These are phyloP conservation scores for Zele albiditarsus DNA, from an alignment of 2,888 invertebrate genomes.

Conservation along the genomic window DNA sequence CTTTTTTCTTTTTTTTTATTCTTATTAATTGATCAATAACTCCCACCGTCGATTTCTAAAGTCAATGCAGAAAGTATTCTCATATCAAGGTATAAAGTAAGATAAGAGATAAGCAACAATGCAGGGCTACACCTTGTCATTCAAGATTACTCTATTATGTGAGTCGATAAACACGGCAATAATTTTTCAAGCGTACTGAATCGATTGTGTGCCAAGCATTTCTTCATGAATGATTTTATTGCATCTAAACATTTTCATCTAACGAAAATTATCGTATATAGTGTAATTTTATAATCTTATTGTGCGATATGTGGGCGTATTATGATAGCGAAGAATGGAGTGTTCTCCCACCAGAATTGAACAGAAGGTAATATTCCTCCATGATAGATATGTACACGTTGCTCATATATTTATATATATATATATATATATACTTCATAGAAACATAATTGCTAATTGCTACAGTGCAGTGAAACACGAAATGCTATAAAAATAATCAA, in stretches of 20 bases:
- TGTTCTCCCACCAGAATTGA: slow-evolving; percentile 88
- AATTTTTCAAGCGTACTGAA: slow-evolving; percentile 16
- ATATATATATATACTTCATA: background rate
- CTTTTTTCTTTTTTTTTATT: slow-evolving; percentile 12
- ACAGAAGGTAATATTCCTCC: slow-evolving; percentile 81
- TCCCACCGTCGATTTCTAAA: slow-evolving; percentile 21
- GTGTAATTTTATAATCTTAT: slow-evolving; percentile 41
- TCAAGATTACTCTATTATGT: slow-evolving; percentile 51
- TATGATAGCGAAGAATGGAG: slow-evolving; percentile 88
- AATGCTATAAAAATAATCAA: background rate
- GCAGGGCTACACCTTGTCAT: slow-evolving; percentile 56
- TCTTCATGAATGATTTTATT: background rate
- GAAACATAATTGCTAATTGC: background rate
- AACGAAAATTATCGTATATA: background rate
- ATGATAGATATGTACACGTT: background rate
- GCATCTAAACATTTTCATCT: background rate
- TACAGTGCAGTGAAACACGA: slow-evolving; percentile 25
- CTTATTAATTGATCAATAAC: slow-evolving; percentile 28
- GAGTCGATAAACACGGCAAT: slow-evolving; percentile 55
- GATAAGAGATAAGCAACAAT: slow-evolving; percentile 69
- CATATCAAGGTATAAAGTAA: slow-evolving; percentile 60
- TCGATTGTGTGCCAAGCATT: slow-evolving; percentile 6
- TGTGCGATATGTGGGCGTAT: slow-evolving; percentile 75
- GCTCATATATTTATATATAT: too few relatives aligned
- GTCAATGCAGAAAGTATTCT: slow-evolving; percentile 20